These are phyloP conservation scores for Mormyrops boulengeri DNA, from an alignment of 2,797 vertebrate species.

Conservation along the genomic window DNA sequence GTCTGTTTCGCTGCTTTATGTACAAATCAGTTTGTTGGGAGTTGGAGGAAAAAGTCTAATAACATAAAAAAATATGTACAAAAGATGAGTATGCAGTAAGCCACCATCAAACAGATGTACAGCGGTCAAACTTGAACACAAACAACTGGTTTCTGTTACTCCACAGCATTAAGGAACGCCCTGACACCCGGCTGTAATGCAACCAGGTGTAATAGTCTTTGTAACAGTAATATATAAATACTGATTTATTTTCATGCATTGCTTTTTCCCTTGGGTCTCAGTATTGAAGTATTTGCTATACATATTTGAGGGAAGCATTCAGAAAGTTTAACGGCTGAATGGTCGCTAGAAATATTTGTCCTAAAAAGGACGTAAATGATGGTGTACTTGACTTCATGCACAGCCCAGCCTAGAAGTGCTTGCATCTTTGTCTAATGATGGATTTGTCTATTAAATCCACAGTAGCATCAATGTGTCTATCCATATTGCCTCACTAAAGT, in stretches of 20 bases:
- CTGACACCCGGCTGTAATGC: not conserved
- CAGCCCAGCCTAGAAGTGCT: not conserved
- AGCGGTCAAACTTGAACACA: not conserved
- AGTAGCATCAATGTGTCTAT: not conserved
- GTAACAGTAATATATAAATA: not conserved
- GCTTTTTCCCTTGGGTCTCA: not conserved
- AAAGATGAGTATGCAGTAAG: not conserved
- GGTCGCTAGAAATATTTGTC: not conserved
- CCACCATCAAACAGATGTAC: not conserved
- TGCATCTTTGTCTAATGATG: not conserved
- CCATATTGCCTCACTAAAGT: not conserved
- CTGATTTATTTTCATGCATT: slow-evolving; percentile 1
- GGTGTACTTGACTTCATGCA: not conserved
- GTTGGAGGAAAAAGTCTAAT: not conserved
- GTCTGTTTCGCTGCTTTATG: not conserved
- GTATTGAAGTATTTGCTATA: not conserved
- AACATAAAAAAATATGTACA: not conserved
- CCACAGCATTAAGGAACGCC: not conserved
- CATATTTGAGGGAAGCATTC: not conserved
- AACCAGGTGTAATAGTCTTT: not conserved
- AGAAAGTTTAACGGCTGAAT: not conserved
- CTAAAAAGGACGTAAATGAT: not conserved
- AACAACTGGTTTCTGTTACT: not conserved
- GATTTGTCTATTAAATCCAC: not conserved
- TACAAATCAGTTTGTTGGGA: not conserved